Percentiles rank a stretch among this genome's conserved stretches.
These are phyloP conservation scores for Phoxinus phoxinus DNA, from an alignment of 2,113 vertebrate genomes.

Conservation along the genomic window DNA sequence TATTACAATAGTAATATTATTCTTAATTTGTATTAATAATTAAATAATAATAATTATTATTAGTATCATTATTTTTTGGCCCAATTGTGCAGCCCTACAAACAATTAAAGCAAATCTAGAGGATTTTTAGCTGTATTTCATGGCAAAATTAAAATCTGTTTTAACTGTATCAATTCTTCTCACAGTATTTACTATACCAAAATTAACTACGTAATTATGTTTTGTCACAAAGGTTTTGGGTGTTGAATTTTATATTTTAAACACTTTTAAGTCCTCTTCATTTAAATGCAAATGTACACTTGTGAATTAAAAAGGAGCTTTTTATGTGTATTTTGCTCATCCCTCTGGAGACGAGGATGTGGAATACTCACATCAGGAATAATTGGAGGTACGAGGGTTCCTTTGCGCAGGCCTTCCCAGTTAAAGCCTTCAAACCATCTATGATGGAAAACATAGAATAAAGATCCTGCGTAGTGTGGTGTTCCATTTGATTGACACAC, in stretches of 20 bases:
- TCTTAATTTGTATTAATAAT: background rate
- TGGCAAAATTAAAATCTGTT: no score
- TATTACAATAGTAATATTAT: background rate
- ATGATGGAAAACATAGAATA: conserved; percentile 44
- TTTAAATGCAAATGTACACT: background rate
- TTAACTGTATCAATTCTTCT: no score
- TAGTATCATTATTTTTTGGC: no score
- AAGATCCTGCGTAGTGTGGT: background rate
- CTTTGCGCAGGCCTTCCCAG: conserved; percentile 96
- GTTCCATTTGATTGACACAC: background rate
- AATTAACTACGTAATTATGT: no score
- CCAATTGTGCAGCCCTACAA: no score
- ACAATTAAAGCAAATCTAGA: no score
- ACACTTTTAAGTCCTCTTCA: no score
- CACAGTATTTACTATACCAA: no score
- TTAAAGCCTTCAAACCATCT: conserved; percentile 99
- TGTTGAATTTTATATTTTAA: no score
- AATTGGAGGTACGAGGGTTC: conserved; percentile 93
- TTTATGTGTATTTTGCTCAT: background rate
- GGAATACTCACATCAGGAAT: conserved; percentile 87
- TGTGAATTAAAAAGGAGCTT: background rate
- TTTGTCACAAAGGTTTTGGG: no score
- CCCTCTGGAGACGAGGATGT: background rate
- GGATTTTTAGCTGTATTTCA: no score
- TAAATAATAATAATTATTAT: no score